A percentile compares a stretch with the other conserved stretches of the same genome.
Conservation (phyloP, 2,888 invertebrate species). For the Lordiphosa fenestrarum region DNA sequence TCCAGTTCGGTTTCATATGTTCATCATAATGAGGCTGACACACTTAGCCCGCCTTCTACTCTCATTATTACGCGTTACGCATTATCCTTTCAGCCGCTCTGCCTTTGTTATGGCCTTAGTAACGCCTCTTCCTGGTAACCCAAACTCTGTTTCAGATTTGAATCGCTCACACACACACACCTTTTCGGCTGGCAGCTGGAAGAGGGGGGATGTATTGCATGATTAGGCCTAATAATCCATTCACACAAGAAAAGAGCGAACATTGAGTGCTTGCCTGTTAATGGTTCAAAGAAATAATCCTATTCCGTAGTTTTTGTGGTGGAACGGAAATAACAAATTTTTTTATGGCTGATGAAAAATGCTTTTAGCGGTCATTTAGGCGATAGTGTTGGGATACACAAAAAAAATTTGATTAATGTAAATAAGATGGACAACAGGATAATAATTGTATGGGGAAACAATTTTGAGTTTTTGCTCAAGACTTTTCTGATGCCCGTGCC, state of each 20-base stretch:
- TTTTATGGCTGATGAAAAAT: conserved; percentile 3
- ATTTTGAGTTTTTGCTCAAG: too few relatives aligned
- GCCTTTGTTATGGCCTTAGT: conserved; percentile 57
- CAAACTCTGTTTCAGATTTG: conserved; percentile 57
- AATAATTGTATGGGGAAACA: too few relatives aligned
- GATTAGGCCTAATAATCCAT: conserved; percentile 60
- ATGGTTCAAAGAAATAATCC: conserved; percentile 25
- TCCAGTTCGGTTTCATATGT: conserved; percentile 14
- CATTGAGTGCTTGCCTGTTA: conserved; percentile 51
- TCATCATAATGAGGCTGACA: conserved; percentile 31
- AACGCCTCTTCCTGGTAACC: conserved; percentile 74
- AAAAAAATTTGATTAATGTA: too few relatives aligned
- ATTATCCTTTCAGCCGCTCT: conserved; percentile 54
- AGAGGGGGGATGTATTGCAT: conserved; percentile 46
- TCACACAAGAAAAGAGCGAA: conserved; percentile 4
- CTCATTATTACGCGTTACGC: conserved; percentile 65
- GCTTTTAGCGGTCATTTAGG: conserved; percentile 28
- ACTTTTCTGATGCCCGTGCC: too few relatives aligned
- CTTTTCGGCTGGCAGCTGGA: conserved; percentile 40
- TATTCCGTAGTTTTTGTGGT: neutral
- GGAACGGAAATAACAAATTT: neutral
- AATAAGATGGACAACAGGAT: too few relatives aligned
- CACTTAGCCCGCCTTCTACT: conserved; percentile 29
- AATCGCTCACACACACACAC: conserved; percentile 35
- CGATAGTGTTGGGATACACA: too few relatives aligned